phyloP scores from a whole-genome alignment of 1,140 invertebrate species.

The Meloidogyne chitwoodi region DNA sequence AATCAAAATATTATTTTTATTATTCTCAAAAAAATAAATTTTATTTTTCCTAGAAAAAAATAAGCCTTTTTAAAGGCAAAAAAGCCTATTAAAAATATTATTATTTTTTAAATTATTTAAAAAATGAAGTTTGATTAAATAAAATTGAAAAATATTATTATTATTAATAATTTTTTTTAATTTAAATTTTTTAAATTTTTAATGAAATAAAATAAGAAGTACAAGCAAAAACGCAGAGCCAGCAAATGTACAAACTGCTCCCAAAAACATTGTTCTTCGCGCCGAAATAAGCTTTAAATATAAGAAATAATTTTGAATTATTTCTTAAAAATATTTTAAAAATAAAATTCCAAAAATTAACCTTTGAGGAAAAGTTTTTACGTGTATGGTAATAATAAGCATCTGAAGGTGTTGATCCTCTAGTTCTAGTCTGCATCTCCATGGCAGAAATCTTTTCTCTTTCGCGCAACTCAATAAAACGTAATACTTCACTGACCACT shows the following conservation, averaged over 20 bases:
- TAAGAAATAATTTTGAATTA: not conserved
- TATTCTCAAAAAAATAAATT: too few relatives aligned
- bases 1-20: not conserved
- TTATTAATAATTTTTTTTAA: not conserved
- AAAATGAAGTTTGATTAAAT: too few relatives aligned
- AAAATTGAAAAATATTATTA: too few relatives aligned
- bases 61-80: too few relatives aligned
- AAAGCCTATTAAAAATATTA: too few relatives aligned
- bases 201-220: not conserved
- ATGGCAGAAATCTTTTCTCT: slow-evolving; percentile 35
- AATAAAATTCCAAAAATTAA: not conserved
- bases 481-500: slow-evolving; percentile 32
- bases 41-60: too few relatives aligned
- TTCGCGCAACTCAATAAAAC: slow-evolving; percentile 15
- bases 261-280: not conserved
- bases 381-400: slow-evolving; percentile 39
- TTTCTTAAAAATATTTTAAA: not conserved
- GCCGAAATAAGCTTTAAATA: not conserved
- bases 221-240: not conserved
- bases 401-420: slow-evolving; percentile 26
- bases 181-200: not conserved
- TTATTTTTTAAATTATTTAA: too few relatives aligned
- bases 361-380: slow-evolving; percentile 17
- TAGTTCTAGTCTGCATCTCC: slow-evolving; percentile 33
- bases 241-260: not conserved